Conservation (phyloP, 92 coral and sea anemone genomes). For the Umimayanthus kanabou region DNA sequence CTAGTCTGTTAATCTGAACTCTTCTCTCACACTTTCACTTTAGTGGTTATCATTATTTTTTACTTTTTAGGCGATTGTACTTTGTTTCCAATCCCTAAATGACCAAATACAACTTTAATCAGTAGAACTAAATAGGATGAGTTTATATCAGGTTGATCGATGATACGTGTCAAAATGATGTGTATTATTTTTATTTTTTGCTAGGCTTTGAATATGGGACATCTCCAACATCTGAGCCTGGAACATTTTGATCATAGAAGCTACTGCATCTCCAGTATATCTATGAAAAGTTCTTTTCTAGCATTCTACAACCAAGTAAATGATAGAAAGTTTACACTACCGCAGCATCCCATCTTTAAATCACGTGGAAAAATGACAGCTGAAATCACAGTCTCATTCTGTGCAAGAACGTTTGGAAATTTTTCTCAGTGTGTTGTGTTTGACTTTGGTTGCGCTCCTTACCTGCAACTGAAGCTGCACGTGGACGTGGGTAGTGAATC, state of each 20-base stretch:
- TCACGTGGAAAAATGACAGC: not conserved
- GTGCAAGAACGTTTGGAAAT: constrained; percentile 23
- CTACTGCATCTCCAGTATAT: not conserved
- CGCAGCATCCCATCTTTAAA: not conserved
- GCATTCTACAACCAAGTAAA: not conserved
- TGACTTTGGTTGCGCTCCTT: constrained; percentile 55
- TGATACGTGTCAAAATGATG: too few species aligned
- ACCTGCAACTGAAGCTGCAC: constrained; percentile 34
- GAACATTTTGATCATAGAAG: not conserved
- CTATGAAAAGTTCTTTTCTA: not conserved
- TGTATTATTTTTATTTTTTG: too few species aligned
- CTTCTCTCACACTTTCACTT: too few species aligned
- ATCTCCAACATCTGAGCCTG: not conserved
- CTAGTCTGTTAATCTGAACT: too few species aligned
- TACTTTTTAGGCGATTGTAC: too few species aligned
- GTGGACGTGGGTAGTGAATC: constrained; percentile 53
- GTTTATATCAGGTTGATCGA: too few species aligned
- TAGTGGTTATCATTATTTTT: too few species aligned
- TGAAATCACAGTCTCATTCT: constrained; percentile 30
- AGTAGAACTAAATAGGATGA: too few species aligned
- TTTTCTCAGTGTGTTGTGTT: constrained; percentile 56
- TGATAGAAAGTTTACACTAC: not conserved
- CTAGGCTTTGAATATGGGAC: not conserved
- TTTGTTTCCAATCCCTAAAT: too few species aligned
- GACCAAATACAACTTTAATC: too few species aligned